Conservation (phyloP, 2,113 vertebrate species). For the Pluvialis apricaria region DNA sequence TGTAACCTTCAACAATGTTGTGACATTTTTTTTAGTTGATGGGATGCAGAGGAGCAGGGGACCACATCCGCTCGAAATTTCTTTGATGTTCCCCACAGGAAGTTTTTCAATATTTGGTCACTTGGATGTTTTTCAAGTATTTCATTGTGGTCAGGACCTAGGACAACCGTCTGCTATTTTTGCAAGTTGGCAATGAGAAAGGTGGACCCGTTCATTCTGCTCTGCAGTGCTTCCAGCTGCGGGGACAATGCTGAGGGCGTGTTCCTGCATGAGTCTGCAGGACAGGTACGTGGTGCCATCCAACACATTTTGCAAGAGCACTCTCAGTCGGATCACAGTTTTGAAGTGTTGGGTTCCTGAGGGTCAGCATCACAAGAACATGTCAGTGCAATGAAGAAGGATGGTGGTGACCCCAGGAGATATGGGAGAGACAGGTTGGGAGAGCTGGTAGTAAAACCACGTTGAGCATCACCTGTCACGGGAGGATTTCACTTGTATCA, state of each 20-base stretch:
- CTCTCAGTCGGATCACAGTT: not conserved
- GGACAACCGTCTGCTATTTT: not conserved
- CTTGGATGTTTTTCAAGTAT: not conserved
- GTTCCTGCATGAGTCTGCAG: not conserved
- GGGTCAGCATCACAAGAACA: not conserved
- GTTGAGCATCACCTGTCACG: not conserved
- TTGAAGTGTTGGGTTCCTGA: not conserved
- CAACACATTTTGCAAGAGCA: not conserved
- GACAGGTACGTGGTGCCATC: not conserved
- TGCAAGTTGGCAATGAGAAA: not conserved
- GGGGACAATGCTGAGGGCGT: not conserved
- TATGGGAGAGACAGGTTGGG: not conserved
- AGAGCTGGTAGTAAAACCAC: not conserved
- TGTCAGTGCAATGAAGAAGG: not conserved
- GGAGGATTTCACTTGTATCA: not conserved
- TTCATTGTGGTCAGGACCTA: not conserved
- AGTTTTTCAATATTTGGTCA: not conserved
- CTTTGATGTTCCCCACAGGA: slow-evolving; percentile 4
- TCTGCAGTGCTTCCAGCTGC: not conserved
- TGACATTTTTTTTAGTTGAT: not conserved
- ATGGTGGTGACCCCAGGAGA: not conserved
- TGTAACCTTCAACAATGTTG: not conserved
- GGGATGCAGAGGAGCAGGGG: not conserved
- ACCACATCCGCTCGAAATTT: not conserved
- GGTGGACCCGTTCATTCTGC: not conserved